These are phyloP conservation scores for Oreortyx pictus DNA, from an alignment of 2,797 vertebrate species.

Conservation along the genomic window DNA sequence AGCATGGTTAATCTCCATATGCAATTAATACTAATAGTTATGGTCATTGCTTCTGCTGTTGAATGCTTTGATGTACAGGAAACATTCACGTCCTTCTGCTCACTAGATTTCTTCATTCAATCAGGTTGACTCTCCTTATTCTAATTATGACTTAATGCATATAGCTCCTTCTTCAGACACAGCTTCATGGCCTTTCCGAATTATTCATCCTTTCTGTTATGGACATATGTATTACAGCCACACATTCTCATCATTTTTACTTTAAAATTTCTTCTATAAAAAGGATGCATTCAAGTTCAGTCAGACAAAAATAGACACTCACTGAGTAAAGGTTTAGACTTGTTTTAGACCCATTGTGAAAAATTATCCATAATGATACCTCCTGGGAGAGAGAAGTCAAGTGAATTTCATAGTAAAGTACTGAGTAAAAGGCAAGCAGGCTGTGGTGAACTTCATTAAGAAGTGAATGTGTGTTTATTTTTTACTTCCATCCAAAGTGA, in stretches of 20 bases:
- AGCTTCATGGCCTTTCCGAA: background rate
- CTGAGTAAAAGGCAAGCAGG: background rate
- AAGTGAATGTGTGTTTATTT: background rate
- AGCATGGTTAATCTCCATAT: background rate
- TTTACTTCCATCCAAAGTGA: background rate
- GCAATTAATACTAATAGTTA: conserved; percentile 5
- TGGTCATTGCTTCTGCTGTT: background rate
- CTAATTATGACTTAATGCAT: conserved; percentile 17
- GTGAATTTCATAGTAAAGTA: background rate
- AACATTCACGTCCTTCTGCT: conserved; percentile 5
- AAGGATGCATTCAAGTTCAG: background rate
- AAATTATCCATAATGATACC: background rate
- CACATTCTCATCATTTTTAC: background rate
- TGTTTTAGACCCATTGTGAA: background rate
- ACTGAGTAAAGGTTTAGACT: background rate
- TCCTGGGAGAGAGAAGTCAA: background rate
- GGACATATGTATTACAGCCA: background rate
- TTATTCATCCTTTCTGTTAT: background rate
- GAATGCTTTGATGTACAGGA: background rate
- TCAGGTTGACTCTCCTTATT: background rate
- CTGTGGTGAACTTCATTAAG: background rate
- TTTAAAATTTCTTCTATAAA: background rate
- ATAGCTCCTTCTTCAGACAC: background rate
- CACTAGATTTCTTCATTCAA: background rate
- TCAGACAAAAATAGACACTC: background rate